Evolutionary conservation across 2,113 vertebrate genomes (phyloP).

Genomic region (Neotoma lepida): DNA sequence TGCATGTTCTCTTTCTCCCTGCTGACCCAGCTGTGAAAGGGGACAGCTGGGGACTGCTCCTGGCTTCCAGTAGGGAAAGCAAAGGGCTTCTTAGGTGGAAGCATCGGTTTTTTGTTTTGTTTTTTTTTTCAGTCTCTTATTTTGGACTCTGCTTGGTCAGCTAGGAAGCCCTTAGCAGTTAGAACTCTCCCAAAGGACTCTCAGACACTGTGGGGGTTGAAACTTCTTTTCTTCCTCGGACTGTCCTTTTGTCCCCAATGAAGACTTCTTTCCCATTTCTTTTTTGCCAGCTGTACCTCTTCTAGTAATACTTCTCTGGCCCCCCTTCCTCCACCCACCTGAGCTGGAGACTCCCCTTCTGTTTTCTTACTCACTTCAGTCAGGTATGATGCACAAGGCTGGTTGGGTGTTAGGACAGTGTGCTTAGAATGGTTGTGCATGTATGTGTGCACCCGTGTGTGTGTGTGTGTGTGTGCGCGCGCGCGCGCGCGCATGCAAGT

Average conservation of each 20-base stretch:
- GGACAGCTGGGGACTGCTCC: not conserved
- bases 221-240: not conserved
- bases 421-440: not conserved
- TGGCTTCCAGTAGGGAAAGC: not conserved
- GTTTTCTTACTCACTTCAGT: not conserved
- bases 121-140: not conserved
- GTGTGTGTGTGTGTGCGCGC: not conserved
- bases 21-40: not conserved
- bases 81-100: not conserved
- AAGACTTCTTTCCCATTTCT: not conserved
- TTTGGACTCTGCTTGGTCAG: not conserved
- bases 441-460: not conserved
- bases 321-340: not conserved
- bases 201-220: not conserved
- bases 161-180: not conserved
- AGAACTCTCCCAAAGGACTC: not conserved
- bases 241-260: not conserved
- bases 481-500: no score
- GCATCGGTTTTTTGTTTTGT: not conserved
- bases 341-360: not conserved
- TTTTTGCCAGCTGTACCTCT: not conserved
- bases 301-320: not conserved
- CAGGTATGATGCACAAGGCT: no score
- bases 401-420: not conserved
- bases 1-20: conserved; percentile 45